phyloP scores from a whole-genome alignment of 2,113 vertebrate species.

The Saccopteryx bilineata region DNA sequence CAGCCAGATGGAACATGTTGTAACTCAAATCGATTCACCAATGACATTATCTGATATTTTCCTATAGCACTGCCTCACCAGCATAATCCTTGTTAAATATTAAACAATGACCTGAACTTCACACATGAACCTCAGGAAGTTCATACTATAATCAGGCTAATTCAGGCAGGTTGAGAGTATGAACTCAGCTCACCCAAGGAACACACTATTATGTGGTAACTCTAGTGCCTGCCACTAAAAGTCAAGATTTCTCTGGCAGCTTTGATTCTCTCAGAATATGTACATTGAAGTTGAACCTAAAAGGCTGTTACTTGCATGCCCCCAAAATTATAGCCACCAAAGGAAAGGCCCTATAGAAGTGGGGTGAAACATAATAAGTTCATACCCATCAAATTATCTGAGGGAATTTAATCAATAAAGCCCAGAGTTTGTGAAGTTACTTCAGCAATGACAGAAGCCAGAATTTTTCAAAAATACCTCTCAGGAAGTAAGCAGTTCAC shows the following conservation, averaged over 20 bases:
- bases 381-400: not conserved
- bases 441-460: not conserved
- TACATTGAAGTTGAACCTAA: not conserved
- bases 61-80: not conserved
- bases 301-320: not conserved
- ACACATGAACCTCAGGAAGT: not conserved
- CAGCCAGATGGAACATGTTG: not conserved
- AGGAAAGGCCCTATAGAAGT: not conserved
- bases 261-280: not conserved
- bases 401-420: not conserved
- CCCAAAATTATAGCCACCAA: not conserved
- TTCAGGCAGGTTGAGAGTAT: not conserved
- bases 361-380: not conserved
- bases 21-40: not conserved
- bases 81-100: conserved; percentile 49
- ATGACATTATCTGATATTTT: not conserved
- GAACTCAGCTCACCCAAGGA: not conserved
- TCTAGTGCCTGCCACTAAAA: not conserved
- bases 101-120: conserved; percentile 20
- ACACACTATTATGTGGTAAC: not conserved
- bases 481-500: not conserved
- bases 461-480: not conserved
- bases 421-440: not conserved
- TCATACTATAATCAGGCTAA: not conserved
- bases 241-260: not conserved